Evolutionary conservation across 2,888 invertebrate genomes (phyloP).

Genomic region (Cryptocephalus moraei): DNA sequence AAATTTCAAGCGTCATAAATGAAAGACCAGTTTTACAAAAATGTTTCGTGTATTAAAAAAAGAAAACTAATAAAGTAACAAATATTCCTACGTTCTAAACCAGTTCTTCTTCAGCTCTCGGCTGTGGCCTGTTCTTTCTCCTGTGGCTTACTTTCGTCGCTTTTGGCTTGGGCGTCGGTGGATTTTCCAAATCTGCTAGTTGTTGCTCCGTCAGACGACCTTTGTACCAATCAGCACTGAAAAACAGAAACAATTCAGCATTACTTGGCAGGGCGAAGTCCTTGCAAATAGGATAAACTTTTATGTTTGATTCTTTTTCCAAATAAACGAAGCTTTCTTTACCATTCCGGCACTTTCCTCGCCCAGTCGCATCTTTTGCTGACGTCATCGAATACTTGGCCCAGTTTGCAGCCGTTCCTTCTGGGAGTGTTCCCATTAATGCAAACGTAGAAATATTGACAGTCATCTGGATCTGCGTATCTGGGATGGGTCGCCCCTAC

Average conservation of each 20-base stretch:
- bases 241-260: conserved; percentile 3
- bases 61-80: too few species aligned
- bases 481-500: conserved; percentile 71
- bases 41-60: too few species aligned
- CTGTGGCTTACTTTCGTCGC: conserved; percentile 42
- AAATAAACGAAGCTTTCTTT: conserved; percentile 23
- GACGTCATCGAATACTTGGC: conserved; percentile 80
- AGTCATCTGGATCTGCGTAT: conserved; percentile 79
- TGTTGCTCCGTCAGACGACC: conserved; percentile 72
- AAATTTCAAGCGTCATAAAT: too few species aligned
- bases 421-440: conserved; percentile 79
- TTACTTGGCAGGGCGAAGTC: too few species aligned
- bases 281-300: too few species aligned
- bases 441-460: conserved; percentile 87
- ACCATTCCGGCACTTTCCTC: conserved; percentile 84
- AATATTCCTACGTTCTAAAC: too few species aligned
- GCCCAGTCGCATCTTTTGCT: conserved; percentile 77
- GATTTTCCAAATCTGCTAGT: conserved; percentile 69
- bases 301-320: background rate
- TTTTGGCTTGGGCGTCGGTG: conserved; percentile 56
- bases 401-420: conserved; percentile 77
- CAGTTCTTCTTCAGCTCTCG: background rate
- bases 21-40: too few species aligned
- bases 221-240: conserved; percentile 82
- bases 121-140: conserved; percentile 34